Evolutionary conservation across 2,888 invertebrate species (phyloP).

Genomic region (Opisthograptis luteolata): DNA sequence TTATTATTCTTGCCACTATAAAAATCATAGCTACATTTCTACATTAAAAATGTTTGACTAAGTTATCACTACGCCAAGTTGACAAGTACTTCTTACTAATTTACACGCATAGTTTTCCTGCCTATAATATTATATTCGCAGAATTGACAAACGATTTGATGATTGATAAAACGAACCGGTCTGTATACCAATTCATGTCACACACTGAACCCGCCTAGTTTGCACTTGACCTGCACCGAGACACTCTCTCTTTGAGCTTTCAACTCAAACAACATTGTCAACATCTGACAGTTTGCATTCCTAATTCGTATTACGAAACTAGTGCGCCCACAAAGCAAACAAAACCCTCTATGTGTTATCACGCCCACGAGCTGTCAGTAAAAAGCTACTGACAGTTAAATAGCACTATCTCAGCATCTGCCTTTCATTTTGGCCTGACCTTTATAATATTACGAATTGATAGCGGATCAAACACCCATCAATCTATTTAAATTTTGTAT

Average conservation of each 20-base stretch:
- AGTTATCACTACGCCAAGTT: not conserved
- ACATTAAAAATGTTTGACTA: no score
- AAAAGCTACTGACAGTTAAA: conserved; percentile 39
- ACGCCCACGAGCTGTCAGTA: conserved; percentile 29
- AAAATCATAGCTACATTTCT: no score
- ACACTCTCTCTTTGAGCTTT: conserved; percentile 42
- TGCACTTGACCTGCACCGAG: conserved; percentile 29
- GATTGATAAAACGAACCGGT: conserved; percentile 17
- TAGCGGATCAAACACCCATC: conserved; percentile 21
- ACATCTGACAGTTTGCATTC: conserved; percentile 42
- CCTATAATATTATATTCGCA: not conserved
- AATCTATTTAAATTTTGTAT: conserved; percentile 17
- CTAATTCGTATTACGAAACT: conserved; percentile 50
- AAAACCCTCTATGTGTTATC: conserved; percentile 26
- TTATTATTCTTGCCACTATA: no score
- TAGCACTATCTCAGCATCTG: conserved; percentile 54
- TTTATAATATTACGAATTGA: conserved; percentile 25
- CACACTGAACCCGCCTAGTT: conserved; percentile 13
- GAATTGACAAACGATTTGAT: conserved; percentile 13
- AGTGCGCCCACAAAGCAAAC: conserved; percentile 40
- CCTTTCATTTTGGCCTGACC: conserved; percentile 39
- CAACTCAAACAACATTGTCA: conserved; percentile 42
- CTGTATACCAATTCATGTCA: conserved; percentile 9
- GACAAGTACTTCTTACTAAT: not conserved
- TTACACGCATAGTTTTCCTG: not conserved